Evolutionary conservation across 2,888 invertebrate genomes (phyloP).

Genomic region (Acanthococcus lagerstroemiae): DNA sequence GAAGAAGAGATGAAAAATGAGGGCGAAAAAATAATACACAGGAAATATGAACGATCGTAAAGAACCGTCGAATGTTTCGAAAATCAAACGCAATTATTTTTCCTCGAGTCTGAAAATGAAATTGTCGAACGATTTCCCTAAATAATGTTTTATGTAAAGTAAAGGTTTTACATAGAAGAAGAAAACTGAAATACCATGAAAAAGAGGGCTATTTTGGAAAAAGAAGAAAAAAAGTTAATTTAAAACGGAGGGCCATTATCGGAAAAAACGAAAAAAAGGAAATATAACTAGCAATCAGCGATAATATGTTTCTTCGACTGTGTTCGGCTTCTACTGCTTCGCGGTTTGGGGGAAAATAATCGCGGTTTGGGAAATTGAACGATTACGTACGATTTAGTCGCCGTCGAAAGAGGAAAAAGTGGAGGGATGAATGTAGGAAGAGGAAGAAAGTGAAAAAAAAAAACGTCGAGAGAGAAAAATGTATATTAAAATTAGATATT

Average conservation of each 20-base stretch:
- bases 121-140: conserved; percentile 17
- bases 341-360: conserved; percentile 16
- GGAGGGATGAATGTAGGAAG: too few relatives aligned
- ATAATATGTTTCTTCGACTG: conserved; percentile 26
- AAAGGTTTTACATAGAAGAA: too few relatives aligned
- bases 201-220: conserved; percentile 1
- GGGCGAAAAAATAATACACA: too few relatives aligned
- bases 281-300: conserved; percentile 27
- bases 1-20: too few relatives aligned
- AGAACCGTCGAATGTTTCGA: conserved; percentile 5
- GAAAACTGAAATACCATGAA: neutral
- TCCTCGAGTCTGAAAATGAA: conserved; percentile 9
- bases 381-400: conserved; percentile 25
- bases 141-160: conserved; percentile 11
- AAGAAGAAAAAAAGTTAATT: conserved; percentile 12
- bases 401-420: neutral
- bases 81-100: conserved; percentile 22
- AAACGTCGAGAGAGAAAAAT: conserved; percentile 23
- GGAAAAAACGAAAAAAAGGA: neutral
- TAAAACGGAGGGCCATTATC: conserved; percentile 19
- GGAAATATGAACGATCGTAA: too few relatives aligned
- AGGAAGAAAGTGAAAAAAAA: neutral
- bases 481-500: conserved; percentile 34
- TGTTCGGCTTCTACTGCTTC: neutral
- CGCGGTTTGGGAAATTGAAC: conserved; percentile 28